These are phyloP conservation scores for Chaetodon trifasciatus DNA, from an alignment of 2,797 vertebrate species.

Conservation along the genomic window DNA sequence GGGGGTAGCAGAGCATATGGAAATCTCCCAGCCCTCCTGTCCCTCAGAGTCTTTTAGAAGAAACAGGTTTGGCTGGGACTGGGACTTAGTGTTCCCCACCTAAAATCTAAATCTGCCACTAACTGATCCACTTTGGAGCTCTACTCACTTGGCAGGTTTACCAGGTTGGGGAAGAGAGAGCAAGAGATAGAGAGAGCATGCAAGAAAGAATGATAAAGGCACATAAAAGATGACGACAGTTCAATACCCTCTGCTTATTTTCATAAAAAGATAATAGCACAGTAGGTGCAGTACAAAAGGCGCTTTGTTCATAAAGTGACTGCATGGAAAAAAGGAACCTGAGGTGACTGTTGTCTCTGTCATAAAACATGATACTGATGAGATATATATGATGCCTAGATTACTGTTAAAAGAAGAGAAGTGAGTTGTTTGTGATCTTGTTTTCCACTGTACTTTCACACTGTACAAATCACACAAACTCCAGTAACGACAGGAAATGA, in stretches of 20 bases:
- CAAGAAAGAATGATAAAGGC: conserved; percentile 64
- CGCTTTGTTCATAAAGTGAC: conserved; percentile 74
- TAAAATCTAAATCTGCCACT: conserved; percentile 71
- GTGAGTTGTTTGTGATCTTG: conserved; percentile 59
- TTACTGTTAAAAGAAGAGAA: conserved; percentile 71
- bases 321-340: conserved; percentile 72
- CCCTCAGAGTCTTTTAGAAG: conserved; percentile 62
- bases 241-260: conserved; percentile 73
- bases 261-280: conserved; percentile 78
- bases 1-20: conserved; percentile 61
- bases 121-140: conserved; percentile 68
- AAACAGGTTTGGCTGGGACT: conserved; percentile 72
- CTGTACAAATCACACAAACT: conserved; percentile 62
- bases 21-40: conserved; percentile 64
- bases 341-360: conserved; percentile 52
- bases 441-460: conserved; percentile 63
- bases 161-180: conserved; percentile 52
- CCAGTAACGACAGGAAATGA: conserved; percentile 63
- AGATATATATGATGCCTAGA: conserved; percentile 65
- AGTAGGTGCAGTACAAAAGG: conserved; percentile 70
- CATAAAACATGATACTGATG: conserved; percentile 70
- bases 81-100: conserved; percentile 61
- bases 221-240: conserved; percentile 75
- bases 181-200: conserved; percentile 23
- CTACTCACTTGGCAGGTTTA: conserved; percentile 75